These are phyloP conservation scores for Pteronotus mesoamericanus DNA, from an alignment of 2,797 vertebrate species.

Conservation along the genomic window DNA sequence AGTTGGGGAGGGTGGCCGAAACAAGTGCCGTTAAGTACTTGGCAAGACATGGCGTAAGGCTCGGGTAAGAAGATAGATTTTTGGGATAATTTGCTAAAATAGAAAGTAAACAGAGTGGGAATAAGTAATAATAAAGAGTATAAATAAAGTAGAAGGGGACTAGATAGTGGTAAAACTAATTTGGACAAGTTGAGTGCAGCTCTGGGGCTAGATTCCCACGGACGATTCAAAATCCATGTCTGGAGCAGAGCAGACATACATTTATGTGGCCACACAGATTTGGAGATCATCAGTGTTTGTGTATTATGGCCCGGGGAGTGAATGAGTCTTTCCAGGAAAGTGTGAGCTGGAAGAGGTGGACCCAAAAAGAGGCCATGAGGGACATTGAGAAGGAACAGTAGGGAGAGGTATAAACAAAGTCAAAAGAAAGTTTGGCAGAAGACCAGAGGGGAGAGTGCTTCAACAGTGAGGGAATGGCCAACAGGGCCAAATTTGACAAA, in stretches of 20 bases:
- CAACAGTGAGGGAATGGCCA: background rate
- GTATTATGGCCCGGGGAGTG: background rate
- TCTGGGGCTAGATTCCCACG: background rate
- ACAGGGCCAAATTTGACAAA: background rate
- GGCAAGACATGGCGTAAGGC: background rate
- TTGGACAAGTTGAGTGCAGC: background rate
- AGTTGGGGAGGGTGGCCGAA: background rate
- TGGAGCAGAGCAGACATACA: background rate
- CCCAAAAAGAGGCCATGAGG: background rate
- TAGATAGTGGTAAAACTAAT: background rate
- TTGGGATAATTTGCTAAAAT: background rate
- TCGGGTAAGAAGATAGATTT: background rate
- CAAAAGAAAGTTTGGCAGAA: background rate
- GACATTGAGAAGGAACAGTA: background rate
- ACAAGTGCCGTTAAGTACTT: background rate
- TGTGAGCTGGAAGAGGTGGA: background rate
- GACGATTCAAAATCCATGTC: background rate
- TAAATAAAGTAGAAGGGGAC: background rate
- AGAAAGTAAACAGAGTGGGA: background rate
- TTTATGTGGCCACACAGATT: background rate
- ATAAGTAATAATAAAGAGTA: background rate
- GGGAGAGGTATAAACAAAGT: background rate
- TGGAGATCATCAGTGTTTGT: background rate
- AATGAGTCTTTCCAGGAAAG: background rate
- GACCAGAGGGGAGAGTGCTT: background rate